Conservation (phyloP, 23 tunicate genomes). For the Phallusia fumigata region DNA sequence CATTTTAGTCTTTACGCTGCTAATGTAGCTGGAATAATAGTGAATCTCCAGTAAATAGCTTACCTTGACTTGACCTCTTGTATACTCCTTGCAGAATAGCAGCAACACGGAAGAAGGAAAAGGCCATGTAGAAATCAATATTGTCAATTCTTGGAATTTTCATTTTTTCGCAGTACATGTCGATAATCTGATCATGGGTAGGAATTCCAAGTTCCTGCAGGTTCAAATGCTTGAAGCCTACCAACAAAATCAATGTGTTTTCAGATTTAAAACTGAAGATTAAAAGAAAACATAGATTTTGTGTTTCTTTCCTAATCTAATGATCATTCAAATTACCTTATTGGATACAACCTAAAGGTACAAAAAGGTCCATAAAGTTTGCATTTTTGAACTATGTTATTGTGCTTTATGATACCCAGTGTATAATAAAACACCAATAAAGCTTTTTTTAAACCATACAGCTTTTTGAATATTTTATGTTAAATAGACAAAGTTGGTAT, state of each 20-base stretch:
- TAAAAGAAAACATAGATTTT: no score
- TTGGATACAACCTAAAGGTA: no score
- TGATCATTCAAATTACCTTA: no score
- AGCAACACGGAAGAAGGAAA: slow-evolving; percentile 89
- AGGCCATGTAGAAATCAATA: slow-evolving; percentile 92
- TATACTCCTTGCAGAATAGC: slow-evolving; percentile 97
- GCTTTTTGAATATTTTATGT: not conserved
- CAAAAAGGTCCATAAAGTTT: not conserved
- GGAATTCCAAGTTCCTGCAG: slow-evolving; percentile 81
- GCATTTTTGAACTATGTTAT: not conserved
- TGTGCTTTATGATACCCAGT: not conserved
- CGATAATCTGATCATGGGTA: slow-evolving; percentile 60
- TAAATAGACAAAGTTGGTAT: not conserved
- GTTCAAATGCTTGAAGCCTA: slow-evolving; percentile 67
- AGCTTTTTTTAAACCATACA: not conserved
- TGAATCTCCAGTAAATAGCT: no score
- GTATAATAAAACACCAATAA: not conserved
- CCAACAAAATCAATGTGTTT: not conserved
- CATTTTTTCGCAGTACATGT: slow-evolving; percentile 55
- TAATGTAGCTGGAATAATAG: no score
- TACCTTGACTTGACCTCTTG: slow-evolving; percentile 87
- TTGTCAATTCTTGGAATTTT: slow-evolving; percentile 41
- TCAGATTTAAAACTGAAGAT: not conserved
- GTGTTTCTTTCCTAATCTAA: no score
- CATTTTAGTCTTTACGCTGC: no score